These are phyloP conservation scores for Propithecus perrieri DNA, from an alignment of 2,797 vertebrate genomes.

Conservation along the genomic window DNA sequence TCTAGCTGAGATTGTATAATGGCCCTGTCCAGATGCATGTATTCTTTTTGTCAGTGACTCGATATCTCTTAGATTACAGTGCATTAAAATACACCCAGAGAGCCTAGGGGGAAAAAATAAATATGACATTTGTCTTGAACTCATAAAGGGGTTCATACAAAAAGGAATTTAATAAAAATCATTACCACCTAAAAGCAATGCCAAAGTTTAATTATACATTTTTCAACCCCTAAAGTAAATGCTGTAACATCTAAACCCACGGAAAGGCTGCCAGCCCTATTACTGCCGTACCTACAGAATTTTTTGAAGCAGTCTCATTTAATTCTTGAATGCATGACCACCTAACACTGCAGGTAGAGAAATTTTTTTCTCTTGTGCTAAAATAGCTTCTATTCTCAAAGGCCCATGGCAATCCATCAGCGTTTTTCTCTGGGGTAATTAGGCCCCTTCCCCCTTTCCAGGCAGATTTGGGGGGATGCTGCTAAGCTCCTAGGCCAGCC, in stretches of 20 bases:
- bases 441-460: not conserved
- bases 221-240: slow-evolving; percentile 59
- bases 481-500: not conserved
- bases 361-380: slow-evolving; percentile 33
- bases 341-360: slow-evolving; percentile 23
- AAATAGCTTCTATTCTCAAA: slow-evolving; percentile 55
- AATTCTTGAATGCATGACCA: slow-evolving; percentile 58
- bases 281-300: not conserved
- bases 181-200: slow-evolving; percentile 68
- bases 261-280: slow-evolving; percentile 34
- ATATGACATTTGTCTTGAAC: slow-evolving; percentile 68
- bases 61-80: slow-evolving; percentile 62
- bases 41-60: slow-evolving; percentile 4
- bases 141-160: slow-evolving; percentile 69
- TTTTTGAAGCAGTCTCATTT: slow-evolving; percentile 55
- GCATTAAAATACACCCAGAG: slow-evolving; percentile 65
- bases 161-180: slow-evolving; percentile 74
- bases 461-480: not conserved
- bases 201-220: slow-evolving; percentile 74
- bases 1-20: not conserved
- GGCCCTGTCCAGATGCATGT: not conserved
- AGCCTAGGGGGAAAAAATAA: slow-evolving; percentile 43
- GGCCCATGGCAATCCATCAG: not conserved
- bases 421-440: not conserved
- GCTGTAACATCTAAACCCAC: slow-evolving; percentile 32